Evolutionary conservation across 2,113 vertebrate genomes (phyloP).

Genomic region (Etheostoma spectabile): DNA sequence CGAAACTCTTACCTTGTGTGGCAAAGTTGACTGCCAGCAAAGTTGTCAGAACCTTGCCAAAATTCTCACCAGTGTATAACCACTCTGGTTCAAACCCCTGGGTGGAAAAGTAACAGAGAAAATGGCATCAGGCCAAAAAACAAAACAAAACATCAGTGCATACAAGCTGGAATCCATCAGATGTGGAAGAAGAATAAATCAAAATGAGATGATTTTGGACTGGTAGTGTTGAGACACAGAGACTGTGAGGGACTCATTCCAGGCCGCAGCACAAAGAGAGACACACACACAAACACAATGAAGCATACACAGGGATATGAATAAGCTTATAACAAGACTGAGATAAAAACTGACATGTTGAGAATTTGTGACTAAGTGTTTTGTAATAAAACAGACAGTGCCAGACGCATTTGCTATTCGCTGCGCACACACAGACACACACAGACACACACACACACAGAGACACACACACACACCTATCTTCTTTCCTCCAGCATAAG

Average conservation of each 20-base stretch:
- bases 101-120: constrained; percentile 47
- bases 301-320: constrained; percentile 29
- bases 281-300: constrained; percentile 9
- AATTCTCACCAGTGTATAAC: constrained; percentile 92
- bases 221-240: not conserved
- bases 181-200: constrained; percentile 6
- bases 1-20: constrained; percentile 90
- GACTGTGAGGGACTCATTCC: not conserved
- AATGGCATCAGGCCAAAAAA: constrained; percentile 19
- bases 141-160: not conserved
- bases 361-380: constrained; percentile 40
- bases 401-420: constrained; percentile 49
- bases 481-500: too few relatives aligned
- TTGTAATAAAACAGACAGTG: constrained; percentile 50
- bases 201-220: constrained; percentile 30
- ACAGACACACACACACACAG: not conserved
- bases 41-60: constrained; percentile 90
- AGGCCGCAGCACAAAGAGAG: constrained; percentile 13
- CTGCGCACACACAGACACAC: constrained; percentile 11
- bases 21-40: constrained; percentile 92
- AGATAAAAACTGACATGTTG: constrained; percentile 52
- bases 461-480: constrained; percentile 7
- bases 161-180: constrained; percentile 10
- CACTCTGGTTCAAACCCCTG: constrained; percentile 94
- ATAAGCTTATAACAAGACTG: constrained; percentile 33